Evolutionary conservation across 2,888 invertebrate genomes (phyloP), one percentile per base, ranked within the genome.

Genomic region (Oscheius onirici): DNA sequence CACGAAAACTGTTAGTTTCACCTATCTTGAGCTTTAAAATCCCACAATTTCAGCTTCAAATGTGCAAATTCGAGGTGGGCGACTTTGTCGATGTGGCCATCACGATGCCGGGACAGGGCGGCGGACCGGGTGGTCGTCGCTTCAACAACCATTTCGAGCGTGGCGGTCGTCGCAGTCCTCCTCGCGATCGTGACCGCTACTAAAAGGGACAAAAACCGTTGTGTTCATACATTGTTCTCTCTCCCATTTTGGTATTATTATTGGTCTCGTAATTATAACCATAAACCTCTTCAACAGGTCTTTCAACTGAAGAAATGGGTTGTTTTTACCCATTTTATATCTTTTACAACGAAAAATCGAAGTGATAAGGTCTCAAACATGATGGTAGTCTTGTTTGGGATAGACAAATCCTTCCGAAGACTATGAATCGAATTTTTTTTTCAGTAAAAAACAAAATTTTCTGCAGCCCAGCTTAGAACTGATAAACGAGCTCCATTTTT

Each of bases 11-110:
- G 80, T 81, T 10, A 52, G 66, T 20, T 41, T 43, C 11, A 2
- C n/a, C 20, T 51, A 10, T 3, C 10, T 63, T 1, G 15, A 46
- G n/a, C n/a, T n/a, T n/a, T n/a, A n/a, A n/a, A n/a, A n/a, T n/a
- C n/a, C n/a, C 60, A 17, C 0, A 6, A 34, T 75, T 78, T 22
- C 66, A 80, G 78, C 90, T 99, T 68, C 91, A 87, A 40, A 84
- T 87, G 70, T 89, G 88, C 83, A 91, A 95, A 86, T 96, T 99
- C 88, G 92, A 93, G 83, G 94, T 99, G 86, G 99, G 99, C 0
- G 97, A 97, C 89, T 99, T 94, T 88, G 91, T 99, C 88, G 97
- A 99, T 88, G 97, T 99, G 83, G 95, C 95, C 6, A 95, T 97
- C 54, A 88, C 88, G 3, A 88, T 88, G 43, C 89, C 89, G 11